Conservation (phyloP, 1,140 invertebrate genomes). For the Macrobrachium nipponense region DNA sequence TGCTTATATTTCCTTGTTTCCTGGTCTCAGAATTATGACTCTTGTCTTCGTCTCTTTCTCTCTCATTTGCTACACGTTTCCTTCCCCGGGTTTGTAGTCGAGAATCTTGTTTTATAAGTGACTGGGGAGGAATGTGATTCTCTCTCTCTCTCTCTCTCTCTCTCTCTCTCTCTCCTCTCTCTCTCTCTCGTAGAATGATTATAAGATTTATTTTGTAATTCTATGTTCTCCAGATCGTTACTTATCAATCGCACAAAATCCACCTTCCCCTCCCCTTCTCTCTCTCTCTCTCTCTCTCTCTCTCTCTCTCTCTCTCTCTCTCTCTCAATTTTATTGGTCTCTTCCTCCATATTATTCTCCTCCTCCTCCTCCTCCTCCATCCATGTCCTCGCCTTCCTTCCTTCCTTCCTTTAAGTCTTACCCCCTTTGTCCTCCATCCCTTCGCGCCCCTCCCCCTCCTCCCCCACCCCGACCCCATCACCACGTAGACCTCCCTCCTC, state of each 20-base stretch:
- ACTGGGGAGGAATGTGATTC: neutral
- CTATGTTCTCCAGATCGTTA: neutral
- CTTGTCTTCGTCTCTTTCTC: too few relatives aligned
- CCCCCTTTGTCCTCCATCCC: conserved; percentile 6
- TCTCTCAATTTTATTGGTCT: too few relatives aligned
- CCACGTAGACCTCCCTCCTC: neutral
- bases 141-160: conserved; percentile 16
- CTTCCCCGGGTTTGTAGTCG: too few relatives aligned
- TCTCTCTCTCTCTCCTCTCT: conserved; percentile 13
- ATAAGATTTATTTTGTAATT: neutral
- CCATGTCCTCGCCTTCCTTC: neutral
- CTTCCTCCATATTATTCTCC: neutral
- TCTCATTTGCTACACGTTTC: too few relatives aligned
- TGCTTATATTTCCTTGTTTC: too few relatives aligned
- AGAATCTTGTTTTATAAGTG: too few relatives aligned
- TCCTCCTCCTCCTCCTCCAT: neutral
- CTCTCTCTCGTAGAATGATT: neutral
- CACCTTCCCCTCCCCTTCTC: too few relatives aligned
- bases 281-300: neutral
- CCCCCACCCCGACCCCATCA: neutral
- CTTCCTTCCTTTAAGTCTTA: conserved; percentile 3
- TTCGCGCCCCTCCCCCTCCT: neutral
- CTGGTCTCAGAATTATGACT: too few relatives aligned
- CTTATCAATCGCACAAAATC: neutral
- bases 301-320: neutral